Percentiles rank a stretch among this genome's conserved stretches.
Conservation (phyloP, 2,797 vertebrate species). For the Enteromius anoplus region DNA sequence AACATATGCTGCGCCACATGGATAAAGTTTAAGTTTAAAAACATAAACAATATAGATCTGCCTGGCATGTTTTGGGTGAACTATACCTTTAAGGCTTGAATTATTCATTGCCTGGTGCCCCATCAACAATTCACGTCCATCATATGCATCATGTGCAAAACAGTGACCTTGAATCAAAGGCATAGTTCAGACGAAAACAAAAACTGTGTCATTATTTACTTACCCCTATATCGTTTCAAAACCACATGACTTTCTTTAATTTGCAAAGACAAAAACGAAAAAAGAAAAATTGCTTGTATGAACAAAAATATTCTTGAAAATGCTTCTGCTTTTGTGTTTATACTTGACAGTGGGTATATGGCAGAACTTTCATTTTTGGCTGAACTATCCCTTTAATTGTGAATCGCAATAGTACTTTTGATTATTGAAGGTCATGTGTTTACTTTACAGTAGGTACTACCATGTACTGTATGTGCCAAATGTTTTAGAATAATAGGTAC, state of each 20-base stretch:
- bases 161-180: background rate
- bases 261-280: background rate
- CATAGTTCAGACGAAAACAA: background rate
- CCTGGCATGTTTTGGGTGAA: no score
- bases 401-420: background rate
- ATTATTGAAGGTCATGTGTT: background rate
- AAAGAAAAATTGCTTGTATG: background rate
- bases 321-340: background rate
- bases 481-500: background rate
- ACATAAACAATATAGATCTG: no score
- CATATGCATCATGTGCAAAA: constrained; percentile 1
- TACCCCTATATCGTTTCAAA: background rate
- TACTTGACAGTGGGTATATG: background rate
- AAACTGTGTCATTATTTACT: background rate
- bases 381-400: background rate
- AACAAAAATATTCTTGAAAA: background rate
- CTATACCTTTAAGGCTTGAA: constrained; percentile 46
- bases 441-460: background rate
- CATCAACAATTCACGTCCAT: constrained; percentile 4
- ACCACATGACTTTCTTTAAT: background rate
- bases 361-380: background rate
- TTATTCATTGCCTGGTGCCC: constrained; percentile 51
- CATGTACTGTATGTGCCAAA: background rate
- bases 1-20: no score
- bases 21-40: no score